Evolutionary conservation across 2,888 invertebrate genomes (phyloP).

Genomic region (Drosophila prolongata): DNA sequence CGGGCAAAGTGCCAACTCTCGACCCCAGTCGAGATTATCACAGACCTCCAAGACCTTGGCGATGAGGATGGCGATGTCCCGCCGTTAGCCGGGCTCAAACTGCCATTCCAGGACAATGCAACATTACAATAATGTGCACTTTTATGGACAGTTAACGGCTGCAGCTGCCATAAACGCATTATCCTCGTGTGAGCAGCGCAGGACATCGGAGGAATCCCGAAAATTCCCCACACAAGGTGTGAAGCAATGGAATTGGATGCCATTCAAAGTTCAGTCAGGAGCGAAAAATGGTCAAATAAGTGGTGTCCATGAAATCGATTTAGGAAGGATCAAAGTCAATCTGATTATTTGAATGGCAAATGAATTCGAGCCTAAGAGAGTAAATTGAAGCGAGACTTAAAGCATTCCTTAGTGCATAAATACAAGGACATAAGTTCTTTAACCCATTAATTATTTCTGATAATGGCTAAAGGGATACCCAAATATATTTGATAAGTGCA

Average conservation of each 20-base stretch:
- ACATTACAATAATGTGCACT: conserved; percentile 81
- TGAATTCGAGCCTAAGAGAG: neutral
- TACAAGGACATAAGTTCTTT: too few species aligned
- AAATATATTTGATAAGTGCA: too few species aligned
- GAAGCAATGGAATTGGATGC: conserved; percentile 24
- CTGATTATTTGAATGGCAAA: conserved; percentile 15
- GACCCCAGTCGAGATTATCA: conserved; percentile 25
- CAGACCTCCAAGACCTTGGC: neutral
- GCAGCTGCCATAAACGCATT: conserved; percentile 77
- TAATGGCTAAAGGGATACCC: too few species aligned
- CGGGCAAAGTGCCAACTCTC: conserved; percentile 38
- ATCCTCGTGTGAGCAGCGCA: conserved; percentile 43
- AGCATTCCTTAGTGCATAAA: neutral
- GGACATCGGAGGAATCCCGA: conserved; percentile 65
- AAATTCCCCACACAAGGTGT: conserved; percentile 38
- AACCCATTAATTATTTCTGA: too few species aligned
- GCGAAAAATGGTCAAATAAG: neutral
- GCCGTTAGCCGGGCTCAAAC: conserved; percentile 61
- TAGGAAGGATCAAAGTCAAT: neutral
- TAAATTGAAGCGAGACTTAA: neutral
- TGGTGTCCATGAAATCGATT: neutral
- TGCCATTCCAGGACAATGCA: conserved; percentile 70
- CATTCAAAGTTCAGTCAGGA: conserved; percentile 14
- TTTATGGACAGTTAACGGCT: conserved; percentile 79
- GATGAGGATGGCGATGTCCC: conserved; percentile 44